Base-by-base conservation (phyloP, 2,888 invertebrate species). In the Lordiphosa andalusiaca region DNA sequence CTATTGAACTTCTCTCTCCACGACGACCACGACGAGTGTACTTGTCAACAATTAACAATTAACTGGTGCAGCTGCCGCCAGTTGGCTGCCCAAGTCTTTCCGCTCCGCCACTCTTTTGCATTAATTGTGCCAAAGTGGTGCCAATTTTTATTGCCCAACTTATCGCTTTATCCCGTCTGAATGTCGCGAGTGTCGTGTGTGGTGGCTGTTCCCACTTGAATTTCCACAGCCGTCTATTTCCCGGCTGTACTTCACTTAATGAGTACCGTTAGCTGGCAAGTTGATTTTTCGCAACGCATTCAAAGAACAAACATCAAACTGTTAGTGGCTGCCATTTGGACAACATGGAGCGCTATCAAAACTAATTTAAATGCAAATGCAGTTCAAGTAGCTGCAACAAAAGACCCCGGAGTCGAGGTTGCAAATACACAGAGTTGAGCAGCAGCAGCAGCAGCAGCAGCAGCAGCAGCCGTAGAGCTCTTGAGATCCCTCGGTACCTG, bases 301-400 rank as follows among this genome's bases (percentile, higher is more conserved):
- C 62, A 54, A 60, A 81, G 69, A 77, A 77, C 71, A 77, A 81
- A 76, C 77, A 81, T 73, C 74, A 73, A 77, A 71, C 71, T 52
- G 74, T 63, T 69, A 56, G 53, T 25, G 35, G 37, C 38, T 42
- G 49, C 52, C 25, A 50, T 44, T 61, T 42, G 42, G 48, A 62
- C 60, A 44, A 30, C 53, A 44, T 48, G 49, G 65, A 59, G 53
- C 61, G 60, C 69, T 78, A 78, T 82, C 75, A 73, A 75, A 82
- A 80, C 83, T 82, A 82, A 82, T 82, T 80, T 80, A 80, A 71
- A 82, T 80, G 82, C 80, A 80, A 82, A 80, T 80, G 73, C 80
- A 82, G 76, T 81, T 81, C 74, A 77, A 78, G 75, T 82, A 73
- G 75, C 65, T 65, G 56, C 53, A 60, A 53, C 53, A 25, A 68